Conservation (phyloP, 1,140 invertebrate species). For the Matsumurasca onukii region DNA sequence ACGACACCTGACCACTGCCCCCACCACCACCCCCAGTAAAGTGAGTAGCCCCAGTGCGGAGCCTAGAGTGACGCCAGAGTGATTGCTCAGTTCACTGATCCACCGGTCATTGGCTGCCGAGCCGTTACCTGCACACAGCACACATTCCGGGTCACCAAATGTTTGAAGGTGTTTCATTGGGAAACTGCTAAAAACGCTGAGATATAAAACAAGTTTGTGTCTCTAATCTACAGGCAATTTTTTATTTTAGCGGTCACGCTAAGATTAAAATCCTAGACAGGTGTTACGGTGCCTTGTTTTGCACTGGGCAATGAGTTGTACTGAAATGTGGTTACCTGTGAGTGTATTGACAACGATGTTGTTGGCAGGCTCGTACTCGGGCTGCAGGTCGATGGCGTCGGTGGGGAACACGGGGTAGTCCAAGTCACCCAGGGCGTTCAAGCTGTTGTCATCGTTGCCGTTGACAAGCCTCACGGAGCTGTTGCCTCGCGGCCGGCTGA, state of each 20-base stretch:
- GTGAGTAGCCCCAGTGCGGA: conserved; percentile 2
- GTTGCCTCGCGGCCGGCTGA: neutral
- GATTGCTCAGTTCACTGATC: conserved; percentile 6
- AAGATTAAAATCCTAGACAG: neutral
- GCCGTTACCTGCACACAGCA: no score
- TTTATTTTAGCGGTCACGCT: no score
- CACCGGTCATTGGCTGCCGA: neutral
- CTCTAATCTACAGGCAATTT: no score
- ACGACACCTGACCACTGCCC: conserved; percentile 2
- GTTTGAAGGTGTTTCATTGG: no score
- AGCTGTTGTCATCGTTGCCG: neutral
- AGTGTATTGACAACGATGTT: neutral
- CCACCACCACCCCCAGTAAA: conserved; percentile 1
- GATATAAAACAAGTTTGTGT: no score
- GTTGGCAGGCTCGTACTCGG: neutral
- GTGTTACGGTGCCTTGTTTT: neutral
- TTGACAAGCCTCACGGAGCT: neutral
- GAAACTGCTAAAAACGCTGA: no score
- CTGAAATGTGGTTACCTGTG: neutral
- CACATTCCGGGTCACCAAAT: no score
- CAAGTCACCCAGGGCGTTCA: neutral
- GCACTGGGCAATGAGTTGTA: neutral
- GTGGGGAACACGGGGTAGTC: conserved; percentile 2
- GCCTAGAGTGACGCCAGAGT: conserved; percentile 10
- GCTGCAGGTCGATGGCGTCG: neutral